phyloP scores from a whole-genome alignment of 2,113 vertebrate genomes.

The Pongo abelii region DNA sequence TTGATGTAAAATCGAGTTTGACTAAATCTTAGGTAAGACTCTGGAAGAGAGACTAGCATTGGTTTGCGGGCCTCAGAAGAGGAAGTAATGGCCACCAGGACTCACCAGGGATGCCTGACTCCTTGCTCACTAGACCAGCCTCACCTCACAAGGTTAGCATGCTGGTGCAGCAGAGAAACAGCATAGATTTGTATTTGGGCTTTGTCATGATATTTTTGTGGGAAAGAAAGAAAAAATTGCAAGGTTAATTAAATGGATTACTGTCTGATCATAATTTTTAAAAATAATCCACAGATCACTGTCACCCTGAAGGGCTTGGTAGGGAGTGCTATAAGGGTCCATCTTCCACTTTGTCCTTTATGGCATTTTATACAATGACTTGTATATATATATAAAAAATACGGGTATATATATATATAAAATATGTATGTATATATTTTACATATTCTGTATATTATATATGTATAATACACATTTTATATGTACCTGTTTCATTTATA shows the following conservation, averaged over 20 bases:
- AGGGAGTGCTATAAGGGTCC: not conserved
- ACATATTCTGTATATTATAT: not conserved
- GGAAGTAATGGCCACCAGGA: not conserved
- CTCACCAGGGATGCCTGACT: accelerated
- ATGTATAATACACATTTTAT: not conserved
- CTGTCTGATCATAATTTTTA: not conserved
- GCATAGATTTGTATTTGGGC: not conserved
- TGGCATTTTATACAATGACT: not conserved
- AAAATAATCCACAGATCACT: not conserved
- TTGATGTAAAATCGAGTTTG: not conserved
- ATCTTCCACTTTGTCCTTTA: not conserved
- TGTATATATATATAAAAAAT: not conserved
- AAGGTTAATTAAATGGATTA: slow-evolving; percentile 26
- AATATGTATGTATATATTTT: not conserved
- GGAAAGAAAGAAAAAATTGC: not conserved
- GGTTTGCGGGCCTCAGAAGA: not conserved
- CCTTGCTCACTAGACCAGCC: too few relatives aligned
- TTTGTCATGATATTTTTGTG: not conserved
- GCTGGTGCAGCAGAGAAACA: not conserved
- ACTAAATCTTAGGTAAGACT: not conserved
- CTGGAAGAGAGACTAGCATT: not conserved
- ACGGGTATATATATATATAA: not conserved
- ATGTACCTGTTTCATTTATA: not conserved
- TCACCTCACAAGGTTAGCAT: not conserved
- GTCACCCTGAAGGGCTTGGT: not conserved